Conservation (phyloP, 2,888 invertebrate genomes). For the Campoplex capitator region DNA sequence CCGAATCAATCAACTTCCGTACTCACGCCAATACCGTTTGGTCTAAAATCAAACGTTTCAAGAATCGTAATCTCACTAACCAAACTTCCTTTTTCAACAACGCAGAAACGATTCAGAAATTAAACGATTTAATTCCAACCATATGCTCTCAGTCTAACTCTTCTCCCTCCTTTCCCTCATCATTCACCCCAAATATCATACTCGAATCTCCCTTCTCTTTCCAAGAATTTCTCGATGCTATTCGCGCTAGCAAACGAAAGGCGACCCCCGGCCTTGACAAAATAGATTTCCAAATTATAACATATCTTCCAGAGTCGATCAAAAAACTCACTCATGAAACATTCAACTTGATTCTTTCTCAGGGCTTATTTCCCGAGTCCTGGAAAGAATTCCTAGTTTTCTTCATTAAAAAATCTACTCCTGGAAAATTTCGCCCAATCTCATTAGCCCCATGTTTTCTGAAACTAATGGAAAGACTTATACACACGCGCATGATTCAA, state of each 20-base stretch:
- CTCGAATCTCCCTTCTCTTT: background rate
- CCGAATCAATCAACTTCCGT: conserved; percentile 6
- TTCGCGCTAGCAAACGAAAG: background rate
- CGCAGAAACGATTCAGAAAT: background rate
- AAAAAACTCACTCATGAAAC: background rate
- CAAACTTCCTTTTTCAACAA: background rate
- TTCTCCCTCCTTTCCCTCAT: background rate
- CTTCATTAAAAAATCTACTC: background rate
- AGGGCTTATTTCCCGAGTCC: background rate
- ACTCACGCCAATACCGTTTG: background rate
- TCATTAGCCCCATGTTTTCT: conserved; percentile 8
- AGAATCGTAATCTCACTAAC: background rate
- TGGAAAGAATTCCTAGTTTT: conserved; percentile 27
- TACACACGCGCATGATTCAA: conserved; percentile 22
- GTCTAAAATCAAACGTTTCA: conserved; percentile 23
- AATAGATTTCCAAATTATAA: conserved; percentile 16
- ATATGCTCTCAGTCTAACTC: conserved; percentile 2
- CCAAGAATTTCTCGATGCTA: background rate
- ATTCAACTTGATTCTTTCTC: background rate
- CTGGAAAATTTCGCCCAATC: background rate
- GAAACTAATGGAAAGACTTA: conserved; percentile 50
- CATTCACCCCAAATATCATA: background rate
- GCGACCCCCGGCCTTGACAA: conserved; percentile 10
- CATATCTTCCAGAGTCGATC: background rate
- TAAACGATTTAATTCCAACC: background rate